Evolutionary conservation across 2,113 vertebrate genomes (phyloP), one percentile per base, ranked within the genome.

Genomic region (Rallus limicola): DNA sequence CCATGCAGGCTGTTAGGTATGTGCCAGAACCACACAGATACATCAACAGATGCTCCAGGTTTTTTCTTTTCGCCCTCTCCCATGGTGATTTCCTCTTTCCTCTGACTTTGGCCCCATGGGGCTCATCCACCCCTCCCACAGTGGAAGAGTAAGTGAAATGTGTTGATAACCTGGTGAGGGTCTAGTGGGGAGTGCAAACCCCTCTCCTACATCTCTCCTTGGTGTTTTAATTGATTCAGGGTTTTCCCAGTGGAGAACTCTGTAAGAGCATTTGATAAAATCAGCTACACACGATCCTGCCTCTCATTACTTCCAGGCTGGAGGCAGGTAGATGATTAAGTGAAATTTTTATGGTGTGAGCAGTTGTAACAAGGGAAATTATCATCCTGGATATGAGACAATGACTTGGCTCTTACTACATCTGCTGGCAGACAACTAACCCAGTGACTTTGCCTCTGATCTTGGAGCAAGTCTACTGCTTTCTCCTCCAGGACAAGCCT

Each of bases 341-440:
- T 96, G 94, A 92, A 58, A 90, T 95, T 96, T 96, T 95, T 95
- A 95, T 1, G 3, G 84, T 62, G 70, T 25, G 84, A 92, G 93
- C 91, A 82, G 87, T 94, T 95, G 93, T 95, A 94, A 93, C 91
- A 94, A 92, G 93, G 95, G 93, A 96, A 93, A 95, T 97, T 95
- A 96, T 85, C 91, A 85, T 94, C 81, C 78, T 96, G 90, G 82
- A 93, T 90, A 92, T 36, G 92, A 94, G 94, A 94, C 88, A 90
- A 95, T 2, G 58, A 78, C 89, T 96, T 93, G 93, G 95, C 94
- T 97, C 84, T 92, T 40, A 58, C 86, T 88, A 58, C 55, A 69
- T 62, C 75, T 92, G 78, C 87, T 92, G 87, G 93, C 94, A 95
- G 63, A 40, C n/a, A 67, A 34, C 87, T 82, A 85, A 72, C n/a